A percentile compares a stretch with the other conserved stretches of the same genome.
Conservation (phyloP, 2,888 invertebrate species). For the Cephus rjabovi region DNA sequence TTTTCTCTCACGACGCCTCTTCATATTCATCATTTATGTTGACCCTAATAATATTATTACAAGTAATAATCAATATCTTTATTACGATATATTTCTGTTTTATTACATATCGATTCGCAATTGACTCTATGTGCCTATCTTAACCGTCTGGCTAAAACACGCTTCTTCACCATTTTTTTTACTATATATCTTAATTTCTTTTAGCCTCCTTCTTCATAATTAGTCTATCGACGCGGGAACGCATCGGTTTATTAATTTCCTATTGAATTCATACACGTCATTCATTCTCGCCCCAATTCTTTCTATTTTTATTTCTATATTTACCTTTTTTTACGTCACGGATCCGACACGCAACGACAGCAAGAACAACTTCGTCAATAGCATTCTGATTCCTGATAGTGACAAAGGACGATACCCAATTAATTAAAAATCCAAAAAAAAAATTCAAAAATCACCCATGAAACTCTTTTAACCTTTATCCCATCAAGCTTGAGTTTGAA, state of each 20-base stretch:
- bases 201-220: neutral
- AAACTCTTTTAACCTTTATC: neutral
- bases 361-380: neutral
- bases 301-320: neutral
- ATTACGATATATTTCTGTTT: slow-evolving; percentile 37
- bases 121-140: slow-evolving; percentile 44
- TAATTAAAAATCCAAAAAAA: neutral
- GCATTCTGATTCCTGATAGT: neutral
- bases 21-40: neutral
- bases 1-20: neutral
- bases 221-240: neutral
- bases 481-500: neutral
- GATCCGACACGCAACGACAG: neutral
- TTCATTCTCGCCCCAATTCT: neutral
- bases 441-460: no score
- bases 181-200: neutral
- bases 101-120: slow-evolving; percentile 54
- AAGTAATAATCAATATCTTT: slow-evolving; percentile 30
- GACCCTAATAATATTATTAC: slow-evolving; percentile 19
- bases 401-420: neutral
- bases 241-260: neutral
- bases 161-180: neutral
- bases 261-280: neutral
- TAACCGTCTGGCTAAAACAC: neutral
- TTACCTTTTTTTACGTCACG: neutral